Percentiles rank a stretch among this genome's conserved stretches.
Conservation (phyloP, 2,113 vertebrate species). For the Notarius quadriscutis region DNA sequence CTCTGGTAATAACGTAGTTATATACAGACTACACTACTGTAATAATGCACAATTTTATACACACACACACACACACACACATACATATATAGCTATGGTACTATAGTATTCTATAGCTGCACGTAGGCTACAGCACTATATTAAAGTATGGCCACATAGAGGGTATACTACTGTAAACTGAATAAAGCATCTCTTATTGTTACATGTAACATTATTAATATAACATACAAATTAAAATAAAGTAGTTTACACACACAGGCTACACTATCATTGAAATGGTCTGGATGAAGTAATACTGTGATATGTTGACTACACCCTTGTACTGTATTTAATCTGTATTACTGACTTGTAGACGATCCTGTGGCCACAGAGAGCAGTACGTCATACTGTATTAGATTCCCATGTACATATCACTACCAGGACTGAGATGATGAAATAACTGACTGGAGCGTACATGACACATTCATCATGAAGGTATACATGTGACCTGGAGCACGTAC, state of each 20-base stretch:
- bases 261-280: background rate
- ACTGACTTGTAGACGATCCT: background rate
- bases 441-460: background rate
- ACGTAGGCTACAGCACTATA: no score
- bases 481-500: constrained; percentile 31
- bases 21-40: background rate
- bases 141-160: no score
- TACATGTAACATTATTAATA: background rate
- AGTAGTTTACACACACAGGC: background rate
- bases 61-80: no score
- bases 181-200: background rate
- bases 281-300: no score
- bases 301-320: background rate
- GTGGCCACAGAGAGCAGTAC: background rate
- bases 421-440: background rate
- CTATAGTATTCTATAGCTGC: no score
- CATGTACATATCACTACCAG: background rate
- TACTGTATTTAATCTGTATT: background rate
- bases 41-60: background rate
- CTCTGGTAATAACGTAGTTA: no score
- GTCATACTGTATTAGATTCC: no score
- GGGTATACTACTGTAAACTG: background rate
- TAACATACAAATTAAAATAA: background rate
- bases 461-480: background rate
- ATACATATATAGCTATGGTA: no score